Percentiles rank a stretch among this genome's conserved stretches.
Evolutionary conservation across 1,140 invertebrate species (phyloP).

Genomic region (Drosophila nikananu): DNA sequence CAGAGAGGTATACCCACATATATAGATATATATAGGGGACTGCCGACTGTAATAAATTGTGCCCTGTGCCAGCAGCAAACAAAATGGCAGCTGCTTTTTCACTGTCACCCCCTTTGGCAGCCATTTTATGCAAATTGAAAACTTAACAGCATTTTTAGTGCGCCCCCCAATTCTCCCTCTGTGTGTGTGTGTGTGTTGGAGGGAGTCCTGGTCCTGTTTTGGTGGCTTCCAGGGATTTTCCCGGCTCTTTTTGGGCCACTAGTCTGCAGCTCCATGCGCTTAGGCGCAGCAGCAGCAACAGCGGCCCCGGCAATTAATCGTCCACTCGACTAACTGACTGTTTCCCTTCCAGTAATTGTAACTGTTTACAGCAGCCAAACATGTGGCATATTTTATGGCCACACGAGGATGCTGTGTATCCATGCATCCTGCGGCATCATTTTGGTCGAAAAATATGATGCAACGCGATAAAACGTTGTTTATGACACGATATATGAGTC

Average conservation of each 20-base stretch:
- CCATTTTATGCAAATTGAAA: conserved; percentile 64
- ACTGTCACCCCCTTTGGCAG: conserved; percentile 10
- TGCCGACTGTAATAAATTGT: conserved; percentile 46
- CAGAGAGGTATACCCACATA: not conserved
- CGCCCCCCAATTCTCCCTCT: not conserved
- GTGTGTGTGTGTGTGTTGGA: conserved; percentile 10
- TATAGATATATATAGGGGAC: not conserved
- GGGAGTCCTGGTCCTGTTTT: not conserved
- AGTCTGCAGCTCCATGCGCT: conserved; percentile 17
- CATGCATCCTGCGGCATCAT: conserved; percentile 1
- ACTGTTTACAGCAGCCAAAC: conserved; percentile 57
- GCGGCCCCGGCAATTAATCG: conserved; percentile 51
- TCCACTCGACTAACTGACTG: conserved; percentile 43
- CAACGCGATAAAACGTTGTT: conserved; percentile 29
- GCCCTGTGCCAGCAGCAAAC: conserved; percentile 44
- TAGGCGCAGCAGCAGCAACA: conserved; percentile 10
- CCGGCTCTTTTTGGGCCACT: not conserved
- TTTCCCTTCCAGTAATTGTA: conserved; percentile 45
- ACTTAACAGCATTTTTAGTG: conserved; percentile 67
- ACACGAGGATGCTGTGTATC: not conserved
- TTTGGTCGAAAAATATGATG: conserved; percentile 25
- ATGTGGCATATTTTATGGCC: conserved; percentile 51
- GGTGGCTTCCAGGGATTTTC: conserved; percentile 6
- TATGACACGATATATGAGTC: conserved; percentile 36
- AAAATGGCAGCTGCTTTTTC: conserved; percentile 55